phyloP scores from a whole-genome alignment of 1,140 invertebrate species.

The Pogonomyrmex barbatus region DNA sequence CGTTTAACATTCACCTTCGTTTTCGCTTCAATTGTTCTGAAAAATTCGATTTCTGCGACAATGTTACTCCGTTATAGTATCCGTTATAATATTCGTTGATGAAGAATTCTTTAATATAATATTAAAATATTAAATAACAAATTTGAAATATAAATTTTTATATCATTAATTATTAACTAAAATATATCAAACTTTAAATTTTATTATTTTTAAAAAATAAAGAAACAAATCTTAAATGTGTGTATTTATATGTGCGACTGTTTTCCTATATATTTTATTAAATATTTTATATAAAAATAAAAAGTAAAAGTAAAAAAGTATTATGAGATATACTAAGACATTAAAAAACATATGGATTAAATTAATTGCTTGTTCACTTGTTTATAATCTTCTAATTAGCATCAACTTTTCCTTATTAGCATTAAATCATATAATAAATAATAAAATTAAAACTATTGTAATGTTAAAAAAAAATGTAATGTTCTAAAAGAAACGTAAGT shows the following conservation, averaged over 20 bases:
- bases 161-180: not conserved
- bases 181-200: not conserved
- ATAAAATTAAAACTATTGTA: not conserved
- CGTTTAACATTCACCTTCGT: conserved; percentile 61
- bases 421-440: not conserved
- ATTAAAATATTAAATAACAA: not conserved
- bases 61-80: not conserved
- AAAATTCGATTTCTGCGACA: conserved; percentile 6
- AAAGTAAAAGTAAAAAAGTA: not conserved
- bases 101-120: not conserved
- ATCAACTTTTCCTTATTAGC: not conserved
- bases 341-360: not conserved
- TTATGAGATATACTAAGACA: not conserved
- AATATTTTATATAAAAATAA: not conserved
- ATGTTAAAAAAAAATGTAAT: not conserved
- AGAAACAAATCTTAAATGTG: not conserved
- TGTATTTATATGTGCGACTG: not conserved
- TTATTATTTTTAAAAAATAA: not conserved
- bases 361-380: not conserved
- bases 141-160: not conserved
- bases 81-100: not conserved
- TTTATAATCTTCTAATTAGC: conserved; percentile 10
- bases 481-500: too few relatives aligned
- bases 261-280: not conserved
- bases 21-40: conserved; percentile 44